Conservation (phyloP, 2,113 vertebrate species). For the Puntigrus tetrazona region DNA sequence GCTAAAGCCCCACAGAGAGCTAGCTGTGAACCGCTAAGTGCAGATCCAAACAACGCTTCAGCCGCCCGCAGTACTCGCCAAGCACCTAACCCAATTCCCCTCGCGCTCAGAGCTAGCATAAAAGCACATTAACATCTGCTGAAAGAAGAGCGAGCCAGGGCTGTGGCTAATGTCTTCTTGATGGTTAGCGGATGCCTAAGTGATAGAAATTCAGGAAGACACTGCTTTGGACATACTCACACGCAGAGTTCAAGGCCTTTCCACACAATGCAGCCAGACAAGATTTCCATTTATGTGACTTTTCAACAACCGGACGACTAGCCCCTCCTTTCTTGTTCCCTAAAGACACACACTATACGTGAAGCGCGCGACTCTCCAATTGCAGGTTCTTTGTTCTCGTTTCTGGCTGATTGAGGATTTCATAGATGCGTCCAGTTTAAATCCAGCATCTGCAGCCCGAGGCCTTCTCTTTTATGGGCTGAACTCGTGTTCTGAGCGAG, state of each 20-base stretch:
- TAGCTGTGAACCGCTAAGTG: slow-evolving; percentile 28
- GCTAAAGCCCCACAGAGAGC: slow-evolving; percentile 18
- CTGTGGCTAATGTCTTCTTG: slow-evolving; percentile 41
- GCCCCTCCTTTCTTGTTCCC: not conserved
- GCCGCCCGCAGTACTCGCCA: slow-evolving; percentile 15
- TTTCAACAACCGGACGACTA: not conserved
- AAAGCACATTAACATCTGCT: slow-evolving; percentile 44
- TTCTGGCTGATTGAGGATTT: slow-evolving; percentile 52
- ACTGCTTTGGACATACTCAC: not conserved
- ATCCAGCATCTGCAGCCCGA: slow-evolving; percentile 30
- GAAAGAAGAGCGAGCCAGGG: not conserved
- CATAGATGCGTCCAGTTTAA: slow-evolving; percentile 49
- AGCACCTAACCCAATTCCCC: slow-evolving; percentile 30
- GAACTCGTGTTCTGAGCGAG: slow-evolving; percentile 37
- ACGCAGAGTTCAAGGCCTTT: slow-evolving; percentile 8
- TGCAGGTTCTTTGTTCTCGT: slow-evolving; percentile 45
- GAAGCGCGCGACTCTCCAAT: slow-evolving; percentile 13
- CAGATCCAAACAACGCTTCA: slow-evolving; percentile 33
- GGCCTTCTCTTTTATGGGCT: slow-evolving; percentile 42
- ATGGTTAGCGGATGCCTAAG: slow-evolving; percentile 40
- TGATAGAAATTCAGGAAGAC: slow-evolving; percentile 17
- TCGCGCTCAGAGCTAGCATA: slow-evolving; percentile 12
- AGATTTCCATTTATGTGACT: slow-evolving; percentile 14
- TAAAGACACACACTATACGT: not conserved
- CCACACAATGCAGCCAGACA: slow-evolving; percentile 11